A percentile compares a stretch with the other conserved stretches of the same genome.
Conservation (phyloP, 1,140 invertebrate genomes). For the Drosophila oshimai region DNA sequence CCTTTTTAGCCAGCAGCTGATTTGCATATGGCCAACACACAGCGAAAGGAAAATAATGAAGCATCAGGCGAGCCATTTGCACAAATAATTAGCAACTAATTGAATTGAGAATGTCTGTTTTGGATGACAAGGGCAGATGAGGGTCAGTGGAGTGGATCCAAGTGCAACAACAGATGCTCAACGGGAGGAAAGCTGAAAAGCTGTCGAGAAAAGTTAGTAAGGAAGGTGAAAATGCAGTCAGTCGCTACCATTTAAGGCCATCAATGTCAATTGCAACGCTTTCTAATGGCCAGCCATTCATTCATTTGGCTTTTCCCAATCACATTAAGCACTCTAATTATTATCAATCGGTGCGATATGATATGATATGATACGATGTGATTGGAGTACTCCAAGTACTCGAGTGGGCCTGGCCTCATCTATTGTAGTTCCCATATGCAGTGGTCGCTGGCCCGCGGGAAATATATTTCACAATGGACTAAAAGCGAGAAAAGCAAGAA, state of each 20-base stretch:
- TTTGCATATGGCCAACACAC: slow-evolving; percentile 45
- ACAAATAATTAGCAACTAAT: slow-evolving; percentile 53
- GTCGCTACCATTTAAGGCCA: slow-evolving; percentile 30
- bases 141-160: background rate
- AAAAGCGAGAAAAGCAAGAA: background rate
- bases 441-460: slow-evolving; percentile 25
- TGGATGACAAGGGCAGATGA: background rate
- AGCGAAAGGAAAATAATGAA: slow-evolving; percentile 10
- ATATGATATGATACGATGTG: slow-evolving; percentile 6
- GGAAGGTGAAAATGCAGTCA: slow-evolving; percentile 12
- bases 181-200: slow-evolving; percentile 1
- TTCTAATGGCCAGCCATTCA: slow-evolving; percentile 19
- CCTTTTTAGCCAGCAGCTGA: slow-evolving; percentile 15
- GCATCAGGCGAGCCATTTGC: slow-evolving; percentile 12
- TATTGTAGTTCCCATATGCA: slow-evolving; percentile 1
- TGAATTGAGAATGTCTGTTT: slow-evolving; percentile 18
- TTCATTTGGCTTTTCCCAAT: slow-evolving; percentile 9
- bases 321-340: slow-evolving; percentile 40
- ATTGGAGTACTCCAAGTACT: background rate
- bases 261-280: slow-evolving; percentile 46
- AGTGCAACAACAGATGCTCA: background rate
- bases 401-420: background rate
- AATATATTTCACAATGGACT: slow-evolving; percentile 24
- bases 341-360: slow-evolving; percentile 26
- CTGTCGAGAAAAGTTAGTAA: background rate